Evolutionary conservation across 2,888 invertebrate species (phyloP).

Genomic region (Eremobia ochroleuca): DNA sequence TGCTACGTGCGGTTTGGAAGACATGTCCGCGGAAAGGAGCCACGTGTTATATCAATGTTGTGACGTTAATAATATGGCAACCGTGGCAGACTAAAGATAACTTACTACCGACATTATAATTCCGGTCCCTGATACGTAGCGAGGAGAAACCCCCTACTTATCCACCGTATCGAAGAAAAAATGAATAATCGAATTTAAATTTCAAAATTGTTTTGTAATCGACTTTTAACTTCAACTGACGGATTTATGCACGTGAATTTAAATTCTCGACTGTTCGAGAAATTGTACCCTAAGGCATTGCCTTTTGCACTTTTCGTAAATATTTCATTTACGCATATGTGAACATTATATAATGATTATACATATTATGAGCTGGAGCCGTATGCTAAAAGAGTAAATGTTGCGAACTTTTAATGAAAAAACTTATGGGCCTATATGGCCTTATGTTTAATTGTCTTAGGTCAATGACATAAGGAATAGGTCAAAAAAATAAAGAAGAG

Average conservation of each 20-base stretch:
- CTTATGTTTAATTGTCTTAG: conserved; percentile 5
- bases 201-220: conserved; percentile 70
- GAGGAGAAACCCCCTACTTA: conserved; percentile 70
- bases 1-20: conserved; percentile 83
- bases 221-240: conserved; percentile 61
- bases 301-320: conserved; percentile 51
- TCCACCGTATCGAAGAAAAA: conserved; percentile 67
- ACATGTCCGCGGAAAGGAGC: conserved; percentile 80
- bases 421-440: conserved; percentile 11
- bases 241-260: conserved; percentile 60
- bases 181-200: conserved; percentile 69
- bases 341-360: conserved; percentile 56
- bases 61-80: conserved; percentile 84
- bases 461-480: conserved; percentile 1
- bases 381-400: conserved; percentile 30
- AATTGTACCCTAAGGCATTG: conserved; percentile 55
- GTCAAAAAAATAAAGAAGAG: not conserved
- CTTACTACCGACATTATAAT: conserved; percentile 83
- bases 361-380: conserved; percentile 35
- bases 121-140: conserved; percentile 74
- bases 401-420: conserved; percentile 23
- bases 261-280: conserved; percentile 51
- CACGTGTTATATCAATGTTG: conserved; percentile 80
- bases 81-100: conserved; percentile 79
- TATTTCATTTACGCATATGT: conserved; percentile 55